These are phyloP conservation scores for Drosophila navojoa DNA, from an alignment of 1,140 invertebrate genomes.

Conservation along the genomic window DNA sequence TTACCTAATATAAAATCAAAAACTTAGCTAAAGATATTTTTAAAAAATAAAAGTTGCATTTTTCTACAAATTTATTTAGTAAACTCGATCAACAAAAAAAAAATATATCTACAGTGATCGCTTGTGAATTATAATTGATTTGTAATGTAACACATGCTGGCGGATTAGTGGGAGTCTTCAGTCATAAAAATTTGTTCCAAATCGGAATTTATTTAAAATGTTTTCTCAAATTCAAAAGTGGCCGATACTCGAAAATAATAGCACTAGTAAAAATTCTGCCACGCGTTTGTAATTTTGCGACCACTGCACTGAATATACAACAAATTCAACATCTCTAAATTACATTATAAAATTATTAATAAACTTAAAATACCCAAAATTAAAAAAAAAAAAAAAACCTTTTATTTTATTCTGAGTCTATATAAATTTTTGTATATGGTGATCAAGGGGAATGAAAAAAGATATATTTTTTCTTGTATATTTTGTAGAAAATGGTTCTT, in stretches of 20 bases:
- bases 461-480: no score
- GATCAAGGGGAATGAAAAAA: no score
- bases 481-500: no score
- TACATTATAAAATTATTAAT: slow-evolving; percentile 6
- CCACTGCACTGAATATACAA: slow-evolving; percentile 10
- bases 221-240: neutral
- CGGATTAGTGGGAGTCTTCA: neutral
- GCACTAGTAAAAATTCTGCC: neutral
- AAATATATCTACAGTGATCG: slow-evolving; percentile 30
- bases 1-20: slow-evolving; percentile 36
- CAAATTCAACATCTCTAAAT: slow-evolving; percentile 1
- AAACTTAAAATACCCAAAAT: slow-evolving; percentile 13
- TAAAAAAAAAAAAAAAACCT: neutral
- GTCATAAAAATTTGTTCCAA: neutral
- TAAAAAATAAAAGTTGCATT: slow-evolving; percentile 57
- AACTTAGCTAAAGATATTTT: slow-evolving; percentile 72
- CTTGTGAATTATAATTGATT: neutral
- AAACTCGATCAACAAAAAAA: slow-evolving; percentile 53
- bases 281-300: neutral
- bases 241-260: neutral
- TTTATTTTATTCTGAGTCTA: no score
- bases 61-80: slow-evolving; percentile 69
- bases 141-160: neutral
- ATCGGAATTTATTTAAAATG: neutral
- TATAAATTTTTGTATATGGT: no score